Evolutionary conservation across 2,113 vertebrate species (phyloP).

Genomic region (Leuciscus idus): DNA sequence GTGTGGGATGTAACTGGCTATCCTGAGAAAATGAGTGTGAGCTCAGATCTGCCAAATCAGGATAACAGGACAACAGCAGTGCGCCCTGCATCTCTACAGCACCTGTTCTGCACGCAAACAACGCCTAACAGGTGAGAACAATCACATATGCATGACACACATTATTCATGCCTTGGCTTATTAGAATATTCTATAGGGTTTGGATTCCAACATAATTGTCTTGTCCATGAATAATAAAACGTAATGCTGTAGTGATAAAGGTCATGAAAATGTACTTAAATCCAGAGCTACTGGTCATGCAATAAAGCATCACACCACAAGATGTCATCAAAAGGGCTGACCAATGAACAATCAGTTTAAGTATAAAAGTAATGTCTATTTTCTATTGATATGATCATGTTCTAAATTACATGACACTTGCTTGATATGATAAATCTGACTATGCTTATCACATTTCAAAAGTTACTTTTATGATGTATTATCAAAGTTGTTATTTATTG

Average conservation of each 20-base stretch:
- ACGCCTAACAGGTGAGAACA: constrained; percentile 34
- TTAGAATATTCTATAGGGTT: background rate
- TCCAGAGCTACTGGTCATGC: background rate
- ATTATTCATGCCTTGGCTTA: constrained; percentile 1
- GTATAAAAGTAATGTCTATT: background rate
- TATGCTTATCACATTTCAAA: background rate
- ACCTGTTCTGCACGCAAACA: constrained; percentile 65
- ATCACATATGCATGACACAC: constrained; percentile 37
- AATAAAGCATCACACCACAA: constrained; percentile 49
- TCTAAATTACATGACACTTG: background rate
- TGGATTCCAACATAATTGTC: background rate
- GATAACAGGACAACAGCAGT: constrained; percentile 44
- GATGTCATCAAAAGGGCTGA: constrained; percentile 38
- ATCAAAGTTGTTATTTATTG: background rate
- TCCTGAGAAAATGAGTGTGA: constrained; percentile 52
- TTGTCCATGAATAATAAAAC: background rate
- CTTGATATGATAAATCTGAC: background rate
- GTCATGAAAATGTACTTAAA: background rate
- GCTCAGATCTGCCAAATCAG: constrained; percentile 59
- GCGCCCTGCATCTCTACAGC: constrained; percentile 47
- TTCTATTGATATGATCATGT: background rate
- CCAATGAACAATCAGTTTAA: background rate
- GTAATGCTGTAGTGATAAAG: background rate
- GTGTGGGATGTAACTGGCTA: too few relatives aligned
- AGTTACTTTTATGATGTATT: background rate